Evolutionary conservation across 64 coral and sea anemone genomes (phyloP).

Genomic region (Astreopora myriophthalma): DNA sequence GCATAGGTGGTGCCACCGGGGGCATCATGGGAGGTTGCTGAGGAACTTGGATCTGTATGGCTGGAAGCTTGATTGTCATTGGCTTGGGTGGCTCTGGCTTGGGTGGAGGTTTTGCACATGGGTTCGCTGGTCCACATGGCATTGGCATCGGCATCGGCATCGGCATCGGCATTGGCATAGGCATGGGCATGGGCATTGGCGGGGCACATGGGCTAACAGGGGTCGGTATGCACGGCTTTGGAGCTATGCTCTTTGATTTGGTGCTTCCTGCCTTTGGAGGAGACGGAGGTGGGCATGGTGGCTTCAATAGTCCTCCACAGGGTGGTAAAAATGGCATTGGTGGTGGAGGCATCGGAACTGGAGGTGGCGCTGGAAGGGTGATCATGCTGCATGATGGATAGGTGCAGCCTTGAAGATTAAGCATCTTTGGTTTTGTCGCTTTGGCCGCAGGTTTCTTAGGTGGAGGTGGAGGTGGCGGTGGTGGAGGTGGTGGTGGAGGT

Average conservation of each 20-base stretch:
- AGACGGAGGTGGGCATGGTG: conserved; percentile 41
- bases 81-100: conserved; percentile 24
- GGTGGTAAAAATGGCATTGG: not conserved
- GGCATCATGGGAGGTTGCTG: conserved; percentile 40
- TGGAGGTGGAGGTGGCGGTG: conserved; percentile 16
- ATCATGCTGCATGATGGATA: conserved; percentile 34
- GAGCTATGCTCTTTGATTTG: conserved; percentile 43
- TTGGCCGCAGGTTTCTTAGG: conserved; percentile 21
- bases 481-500: conserved; percentile 9
- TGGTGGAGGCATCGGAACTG: conserved; percentile 24
- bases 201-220: conserved; percentile 13
- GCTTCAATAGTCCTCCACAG: not conserved
- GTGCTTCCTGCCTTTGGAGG: conserved; percentile 26
- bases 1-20: conserved; percentile 12
- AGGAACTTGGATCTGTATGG: conserved; percentile 49
- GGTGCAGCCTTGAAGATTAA: not conserved
- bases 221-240: conserved; percentile 20
- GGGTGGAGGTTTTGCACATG: conserved; percentile 3
- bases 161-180: conserved; percentile 5
- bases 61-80: conserved; percentile 28
- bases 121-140: conserved; percentile 25
- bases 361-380: conserved; percentile 29
- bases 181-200: conserved; percentile 35
- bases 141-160: conserved; percentile 20
- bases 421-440: not conserved